These are phyloP conservation scores for Mycetomoellerius zeteki DNA, from an alignment of 1,140 invertebrate genomes.

Conservation along the genomic window DNA sequence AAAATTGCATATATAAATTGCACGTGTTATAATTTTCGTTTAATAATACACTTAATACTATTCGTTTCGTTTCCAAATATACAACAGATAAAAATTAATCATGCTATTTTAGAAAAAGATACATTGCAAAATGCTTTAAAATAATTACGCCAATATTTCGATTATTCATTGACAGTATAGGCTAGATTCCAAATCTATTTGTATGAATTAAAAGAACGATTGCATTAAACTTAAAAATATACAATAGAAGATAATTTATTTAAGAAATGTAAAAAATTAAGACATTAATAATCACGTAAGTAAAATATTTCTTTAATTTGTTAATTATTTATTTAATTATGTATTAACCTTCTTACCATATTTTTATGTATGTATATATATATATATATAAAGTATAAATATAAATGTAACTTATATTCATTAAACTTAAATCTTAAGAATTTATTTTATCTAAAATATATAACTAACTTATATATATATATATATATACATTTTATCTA, in stretches of 20 bases:
- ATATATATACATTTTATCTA: neutral
- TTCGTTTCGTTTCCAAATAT: neutral
- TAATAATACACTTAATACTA: neutral
- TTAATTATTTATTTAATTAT: neutral
- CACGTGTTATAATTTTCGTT: neutral
- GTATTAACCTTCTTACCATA: neutral
- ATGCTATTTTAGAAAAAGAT: neutral
- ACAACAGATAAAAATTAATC: neutral
- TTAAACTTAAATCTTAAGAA: neutral
- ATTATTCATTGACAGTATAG: constrained; percentile 15
- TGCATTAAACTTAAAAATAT: neutral
- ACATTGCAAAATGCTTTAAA: neutral
- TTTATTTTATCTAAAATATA: neutral
- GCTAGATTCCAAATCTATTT: neutral
- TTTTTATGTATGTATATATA: neutral
- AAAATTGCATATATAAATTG: neutral
- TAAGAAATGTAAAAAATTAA: constrained; percentile 6
- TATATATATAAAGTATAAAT: constrained; percentile 1
- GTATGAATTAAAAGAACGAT: neutral
- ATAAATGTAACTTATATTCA: neutral
- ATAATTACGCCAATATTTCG: neutral
- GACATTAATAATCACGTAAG: neutral
- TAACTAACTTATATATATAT: neutral
- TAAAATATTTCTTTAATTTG: neutral
- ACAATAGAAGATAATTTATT: neutral